Conservation (phyloP, 2,797 vertebrate genomes). For the Myoxocephalus aenaeus region DNA sequence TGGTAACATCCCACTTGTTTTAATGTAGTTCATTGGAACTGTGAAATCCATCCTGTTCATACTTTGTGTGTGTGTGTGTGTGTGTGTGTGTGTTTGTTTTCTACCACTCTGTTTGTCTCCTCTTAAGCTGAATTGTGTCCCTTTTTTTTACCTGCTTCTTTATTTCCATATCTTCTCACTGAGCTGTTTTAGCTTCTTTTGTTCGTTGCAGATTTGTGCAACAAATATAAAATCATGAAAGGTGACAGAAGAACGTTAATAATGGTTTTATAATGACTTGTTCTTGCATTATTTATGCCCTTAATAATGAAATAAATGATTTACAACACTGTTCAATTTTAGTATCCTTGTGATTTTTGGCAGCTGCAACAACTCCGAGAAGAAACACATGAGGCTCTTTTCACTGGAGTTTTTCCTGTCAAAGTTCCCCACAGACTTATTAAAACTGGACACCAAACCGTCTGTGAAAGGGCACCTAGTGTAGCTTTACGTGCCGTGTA, state of each 20-base stretch:
- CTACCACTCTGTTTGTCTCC: neutral
- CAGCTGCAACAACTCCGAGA: too few species aligned
- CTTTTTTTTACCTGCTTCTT: neutral
- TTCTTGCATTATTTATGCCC: conserved; percentile 28
- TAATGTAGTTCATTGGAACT: neutral
- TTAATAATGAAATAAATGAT: conserved; percentile 50
- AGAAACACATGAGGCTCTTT: conserved; percentile 38
- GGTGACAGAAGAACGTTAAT: conserved; percentile 16
- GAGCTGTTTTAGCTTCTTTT: neutral
- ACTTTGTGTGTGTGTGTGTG: neutral
- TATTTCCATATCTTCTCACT: conserved; percentile 2
- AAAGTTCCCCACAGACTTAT: conserved; percentile 44
- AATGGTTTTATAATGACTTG: neutral
- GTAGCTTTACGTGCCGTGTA: conserved; percentile 22
- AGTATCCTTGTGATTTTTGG: neutral
- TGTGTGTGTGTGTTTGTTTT: neutral
- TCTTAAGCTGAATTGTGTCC: neutral
- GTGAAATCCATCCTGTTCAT: neutral
- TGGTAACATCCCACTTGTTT: conserved; percentile 1
- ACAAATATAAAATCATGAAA: conserved; percentile 19
- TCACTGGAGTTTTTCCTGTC: conserved; percentile 35
- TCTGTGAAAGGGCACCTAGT: conserved; percentile 41
- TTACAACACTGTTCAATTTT: neutral
- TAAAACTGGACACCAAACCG: conserved; percentile 48
- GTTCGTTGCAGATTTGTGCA: neutral